phyloP scores from a whole-genome alignment of 2,797 vertebrate species.

The Triplophysa bombifrons region DNA sequence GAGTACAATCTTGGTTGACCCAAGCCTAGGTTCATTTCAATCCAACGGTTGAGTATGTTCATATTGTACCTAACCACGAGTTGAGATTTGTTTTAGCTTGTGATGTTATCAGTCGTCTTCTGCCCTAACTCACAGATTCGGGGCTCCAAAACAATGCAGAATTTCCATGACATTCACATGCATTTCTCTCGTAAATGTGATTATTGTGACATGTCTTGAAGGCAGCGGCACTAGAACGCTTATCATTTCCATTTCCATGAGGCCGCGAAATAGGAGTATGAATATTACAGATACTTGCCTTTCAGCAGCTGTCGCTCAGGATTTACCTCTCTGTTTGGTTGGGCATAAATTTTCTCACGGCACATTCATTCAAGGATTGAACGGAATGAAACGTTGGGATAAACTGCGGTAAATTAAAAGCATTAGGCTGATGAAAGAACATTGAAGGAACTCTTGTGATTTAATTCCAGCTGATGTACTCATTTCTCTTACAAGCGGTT shows the following conservation, averaged over 20 bases:
- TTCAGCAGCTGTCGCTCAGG: neutral
- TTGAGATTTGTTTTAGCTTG: too few species aligned
- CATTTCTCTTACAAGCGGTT: too few species aligned
- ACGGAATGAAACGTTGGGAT: neutral
- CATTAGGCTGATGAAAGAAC: conserved; percentile 25
- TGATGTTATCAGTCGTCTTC: too few species aligned
- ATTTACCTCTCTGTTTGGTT: neutral
- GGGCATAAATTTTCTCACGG: neutral
- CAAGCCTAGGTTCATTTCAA: too few species aligned
- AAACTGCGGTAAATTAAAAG: neutral
- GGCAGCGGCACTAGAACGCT: neutral
- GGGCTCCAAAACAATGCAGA: neutral
- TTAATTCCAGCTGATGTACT: neutral
- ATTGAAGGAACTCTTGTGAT: neutral
- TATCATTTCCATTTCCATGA: neutral
- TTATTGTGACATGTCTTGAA: neutral
- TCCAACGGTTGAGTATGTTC: too few species aligned
- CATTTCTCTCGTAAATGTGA: conserved; percentile 1
- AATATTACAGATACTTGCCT: neutral
- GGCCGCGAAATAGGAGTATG: too few species aligned
- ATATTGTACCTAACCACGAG: neutral
- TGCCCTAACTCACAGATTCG: neutral
- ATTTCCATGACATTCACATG: neutral
- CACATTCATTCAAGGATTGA: neutral
- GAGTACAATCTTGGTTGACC: too few species aligned